These are phyloP conservation scores for Tanypteryx hageni DNA, from an alignment of 2,888 invertebrate species.

Conservation along the genomic window DNA sequence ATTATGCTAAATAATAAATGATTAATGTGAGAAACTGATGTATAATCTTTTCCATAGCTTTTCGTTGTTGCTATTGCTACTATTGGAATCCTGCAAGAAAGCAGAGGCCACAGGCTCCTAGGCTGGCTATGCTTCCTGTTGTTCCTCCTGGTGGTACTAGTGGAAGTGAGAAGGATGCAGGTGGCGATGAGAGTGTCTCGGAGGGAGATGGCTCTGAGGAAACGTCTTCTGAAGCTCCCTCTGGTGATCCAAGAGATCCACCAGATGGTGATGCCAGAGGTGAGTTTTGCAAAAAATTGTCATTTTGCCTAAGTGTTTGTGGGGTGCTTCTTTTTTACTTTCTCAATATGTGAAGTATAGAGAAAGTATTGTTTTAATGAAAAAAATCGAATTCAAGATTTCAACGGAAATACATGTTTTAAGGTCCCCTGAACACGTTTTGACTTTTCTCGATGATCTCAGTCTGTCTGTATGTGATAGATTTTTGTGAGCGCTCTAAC, in stretches of 20 bases:
- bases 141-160: slow-evolving; percentile 70
- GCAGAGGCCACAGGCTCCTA: slow-evolving; percentile 87
- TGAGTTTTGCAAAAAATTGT: background rate
- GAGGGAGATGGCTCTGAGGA: slow-evolving; percentile 40
- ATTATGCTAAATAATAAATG: background rate
- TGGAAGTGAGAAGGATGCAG: background rate
- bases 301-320: too few relatives aligned
- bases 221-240: slow-evolving; percentile 33
- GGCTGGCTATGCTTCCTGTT: slow-evolving; percentile 69
- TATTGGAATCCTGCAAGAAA: slow-evolving; percentile 92
- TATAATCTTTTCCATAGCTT: slow-evolving; percentile 77
- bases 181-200: slow-evolving; percentile 39
- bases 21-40: background rate
- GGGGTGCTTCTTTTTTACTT: too few relatives aligned
- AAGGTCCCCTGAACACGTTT: too few relatives aligned
- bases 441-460: too few relatives aligned
- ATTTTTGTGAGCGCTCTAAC: too few relatives aligned
- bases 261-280: slow-evolving; percentile 17
- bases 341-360: too few relatives aligned
- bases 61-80: slow-evolving; percentile 94
- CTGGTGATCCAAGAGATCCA: slow-evolving; percentile 15
- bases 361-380: too few relatives aligned
- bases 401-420: too few relatives aligned
- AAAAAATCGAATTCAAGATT: too few relatives aligned
- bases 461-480: too few relatives aligned